phyloP scores from a whole-genome alignment of 92 coral and sea anemone species.

The Zoanthus sansibaricus region DNA sequence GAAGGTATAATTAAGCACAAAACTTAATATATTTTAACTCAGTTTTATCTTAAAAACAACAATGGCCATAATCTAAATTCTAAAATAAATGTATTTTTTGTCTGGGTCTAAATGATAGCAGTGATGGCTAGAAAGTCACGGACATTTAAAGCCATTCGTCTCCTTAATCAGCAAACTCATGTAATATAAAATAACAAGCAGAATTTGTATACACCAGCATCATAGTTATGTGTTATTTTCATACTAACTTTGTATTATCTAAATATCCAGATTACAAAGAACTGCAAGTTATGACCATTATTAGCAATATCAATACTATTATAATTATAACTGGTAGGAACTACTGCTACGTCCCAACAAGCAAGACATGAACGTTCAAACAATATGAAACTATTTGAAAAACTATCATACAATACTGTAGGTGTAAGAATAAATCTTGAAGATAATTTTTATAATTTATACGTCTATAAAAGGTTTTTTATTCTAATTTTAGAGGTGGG shows the following conservation, averaged over 20 bases:
- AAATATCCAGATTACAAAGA: not conserved
- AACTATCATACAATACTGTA: not conserved
- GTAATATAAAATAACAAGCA: not conserved
- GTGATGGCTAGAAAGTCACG: not conserved
- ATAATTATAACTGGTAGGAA: not conserved
- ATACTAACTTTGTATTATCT: not conserved
- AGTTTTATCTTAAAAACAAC: not conserved
- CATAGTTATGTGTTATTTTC: not conserved
- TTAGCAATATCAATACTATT: not conserved
- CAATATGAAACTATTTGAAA: not conserved
- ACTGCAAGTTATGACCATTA: not conserved
- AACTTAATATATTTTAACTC: not conserved
- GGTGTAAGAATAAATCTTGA: not conserved
- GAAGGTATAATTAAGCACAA: constrained; percentile 16
- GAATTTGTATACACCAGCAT: not conserved
- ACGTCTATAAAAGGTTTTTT: not conserved
- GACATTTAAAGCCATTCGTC: not conserved
- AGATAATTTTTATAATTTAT: not conserved
- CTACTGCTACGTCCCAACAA: not conserved
- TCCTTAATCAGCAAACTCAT: not conserved
- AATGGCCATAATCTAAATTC: not conserved
- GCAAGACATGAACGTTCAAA: not conserved
- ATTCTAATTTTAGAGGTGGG: constrained; percentile 60
- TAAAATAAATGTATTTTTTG: not conserved
- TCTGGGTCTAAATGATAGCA: not conserved